These are phyloP conservation scores for Halesus radiatus DNA, from an alignment of 1,140 invertebrate species.

Conservation along the genomic window DNA sequence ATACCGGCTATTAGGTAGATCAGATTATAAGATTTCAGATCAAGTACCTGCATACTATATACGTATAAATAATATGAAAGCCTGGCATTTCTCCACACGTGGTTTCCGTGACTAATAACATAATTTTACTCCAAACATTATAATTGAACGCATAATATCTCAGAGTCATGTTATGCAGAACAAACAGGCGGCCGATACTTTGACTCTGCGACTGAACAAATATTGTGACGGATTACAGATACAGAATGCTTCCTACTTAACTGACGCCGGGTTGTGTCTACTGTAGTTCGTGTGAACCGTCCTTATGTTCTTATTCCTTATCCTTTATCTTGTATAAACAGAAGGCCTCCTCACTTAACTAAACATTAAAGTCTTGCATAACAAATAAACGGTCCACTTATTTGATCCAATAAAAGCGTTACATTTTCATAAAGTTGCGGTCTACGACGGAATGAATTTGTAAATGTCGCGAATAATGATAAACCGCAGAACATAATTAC, in stretches of 20 bases:
- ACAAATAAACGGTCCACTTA: background rate
- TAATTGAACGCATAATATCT: too few species aligned
- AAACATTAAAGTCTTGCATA: conserved; percentile 18
- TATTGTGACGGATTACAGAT: conserved; percentile 1
- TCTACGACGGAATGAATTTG: background rate
- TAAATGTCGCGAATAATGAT: background rate
- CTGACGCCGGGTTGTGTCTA: background rate
- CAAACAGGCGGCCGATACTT: too few species aligned
- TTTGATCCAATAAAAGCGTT: background rate
- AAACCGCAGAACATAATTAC: background rate
- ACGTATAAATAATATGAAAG: too few species aligned
- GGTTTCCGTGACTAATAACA: too few species aligned
- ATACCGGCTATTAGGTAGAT: too few species aligned
- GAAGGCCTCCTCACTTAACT: background rate
- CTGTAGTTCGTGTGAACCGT: background rate
- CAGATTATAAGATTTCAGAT: too few species aligned
- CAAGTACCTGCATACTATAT: too few species aligned
- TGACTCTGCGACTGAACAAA: background rate
- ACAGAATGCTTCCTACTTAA: background rate
- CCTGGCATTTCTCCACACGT: too few species aligned
- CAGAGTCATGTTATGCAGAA: too few species aligned
- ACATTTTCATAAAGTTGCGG: background rate
- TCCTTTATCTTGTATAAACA: conserved; percentile 7
- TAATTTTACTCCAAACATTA: too few species aligned
- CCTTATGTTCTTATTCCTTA: background rate